Evolutionary conservation across 2,113 vertebrate genomes (phyloP), one percentile per base, ranked within the genome.

Genomic region (Carollia perspicillata): DNA sequence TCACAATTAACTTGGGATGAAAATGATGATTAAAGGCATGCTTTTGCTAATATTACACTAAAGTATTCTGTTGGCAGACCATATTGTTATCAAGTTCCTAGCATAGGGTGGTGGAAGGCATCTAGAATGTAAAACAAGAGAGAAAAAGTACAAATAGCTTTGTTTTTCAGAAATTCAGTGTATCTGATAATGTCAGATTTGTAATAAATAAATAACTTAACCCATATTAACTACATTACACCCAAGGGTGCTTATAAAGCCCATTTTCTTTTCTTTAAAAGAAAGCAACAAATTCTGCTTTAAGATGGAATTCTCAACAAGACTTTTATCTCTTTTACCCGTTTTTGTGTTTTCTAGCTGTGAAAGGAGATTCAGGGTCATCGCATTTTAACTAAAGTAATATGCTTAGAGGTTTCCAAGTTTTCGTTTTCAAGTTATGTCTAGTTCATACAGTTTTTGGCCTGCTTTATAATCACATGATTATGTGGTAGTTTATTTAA

Each of bases 401-500:
- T 68, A 14, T 65, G 30, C 49, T 71, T 90, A 49, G 53, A 92
- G 66, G 53, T 71, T 94, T 96, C 65, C 53, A 94, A 77, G 37
- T 72, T 93, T 93, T 71, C 33, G 28, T 94, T 93, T 96, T 96
- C 92, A 95, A 95, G 93, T 98, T 92, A 72, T 66, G 90, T 42
- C 94, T 78, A 66, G 84, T 92, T 97, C 84, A 66, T 93, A 60
- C n/a, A 78, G 79, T 93, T 80, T 83, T 30, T 55, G 22, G 10
- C 11, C 37, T 79, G 30, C 92, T 96, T 93, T 95, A 72, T 33
- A 84, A 47, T 74, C 40, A 55, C 72, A 88, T 96, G 81, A 89
- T 95, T 97, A 95, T 84, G 88, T 60, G 42, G 66, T 87, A 85
- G 83, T 94, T 97, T 94, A 90, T 74, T 95, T 97, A 74, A 95